Percentiles rank a stretch among this genome's conserved stretches.
phyloP scores from a whole-genome alignment of 1,140 invertebrate genomes.

The Ips nitidus region DNA sequence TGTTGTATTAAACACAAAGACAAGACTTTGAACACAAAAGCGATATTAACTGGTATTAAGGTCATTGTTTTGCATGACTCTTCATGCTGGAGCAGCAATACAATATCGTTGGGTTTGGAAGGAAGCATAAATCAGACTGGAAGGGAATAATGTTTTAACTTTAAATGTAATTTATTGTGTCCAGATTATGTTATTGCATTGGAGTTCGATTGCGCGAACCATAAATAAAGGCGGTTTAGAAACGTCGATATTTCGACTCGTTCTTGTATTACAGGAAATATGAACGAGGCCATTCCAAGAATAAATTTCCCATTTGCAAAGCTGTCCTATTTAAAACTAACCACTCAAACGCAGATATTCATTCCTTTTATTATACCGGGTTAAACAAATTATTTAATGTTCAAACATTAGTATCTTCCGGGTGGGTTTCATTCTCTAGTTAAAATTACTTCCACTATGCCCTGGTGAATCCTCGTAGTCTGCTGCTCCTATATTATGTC shows the following conservation, averaged over 20 bases:
- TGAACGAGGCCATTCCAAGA: constrained; percentile 16
- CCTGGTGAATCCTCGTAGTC: constrained; percentile 15
- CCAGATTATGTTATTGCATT: constrained; percentile 28
- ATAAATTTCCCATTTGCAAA: constrained; percentile 5
- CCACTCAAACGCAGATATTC: neutral
- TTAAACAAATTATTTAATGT: constrained; percentile 26
- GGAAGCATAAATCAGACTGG: constrained; percentile 15
- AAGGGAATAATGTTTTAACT: constrained; percentile 28
- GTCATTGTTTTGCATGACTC: no score
- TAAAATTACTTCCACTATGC: constrained; percentile 19
- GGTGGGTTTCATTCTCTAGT: constrained; percentile 6
- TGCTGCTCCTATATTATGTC: constrained; percentile 16
- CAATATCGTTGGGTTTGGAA: constrained; percentile 3
- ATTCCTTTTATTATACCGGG: constrained; percentile 5
- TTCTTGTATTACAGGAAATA: constrained; percentile 9
- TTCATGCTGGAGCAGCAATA: neutral
- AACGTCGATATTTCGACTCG: constrained; percentile 17
- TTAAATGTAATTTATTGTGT: constrained; percentile 28
- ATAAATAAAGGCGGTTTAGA: constrained; percentile 15
- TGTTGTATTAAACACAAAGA: no score
- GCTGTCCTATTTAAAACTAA: neutral
- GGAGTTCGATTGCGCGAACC: constrained; percentile 18
- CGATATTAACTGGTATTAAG: no score
- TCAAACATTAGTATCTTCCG: constrained; percentile 25
- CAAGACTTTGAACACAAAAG: no score